A percentile compares a stretch with the other conserved stretches of the same genome.
Conservation (phyloP, 2,113 vertebrate species). For the Cacatua alba region DNA sequence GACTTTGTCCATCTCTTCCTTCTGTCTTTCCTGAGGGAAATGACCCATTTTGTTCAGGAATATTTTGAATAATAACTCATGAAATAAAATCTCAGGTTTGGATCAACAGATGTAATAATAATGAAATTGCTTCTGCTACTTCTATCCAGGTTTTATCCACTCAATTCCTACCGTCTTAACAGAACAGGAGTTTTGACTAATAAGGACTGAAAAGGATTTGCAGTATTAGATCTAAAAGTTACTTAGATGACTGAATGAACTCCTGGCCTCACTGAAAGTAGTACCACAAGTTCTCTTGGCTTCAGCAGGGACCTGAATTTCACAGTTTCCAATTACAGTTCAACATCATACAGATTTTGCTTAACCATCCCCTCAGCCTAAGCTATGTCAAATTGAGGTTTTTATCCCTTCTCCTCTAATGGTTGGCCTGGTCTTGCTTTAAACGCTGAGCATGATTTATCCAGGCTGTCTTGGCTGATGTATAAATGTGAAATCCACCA, state of each 20-base stretch:
- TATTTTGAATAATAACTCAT: not conserved
- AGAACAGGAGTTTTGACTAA: not conserved
- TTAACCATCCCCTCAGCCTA: not conserved
- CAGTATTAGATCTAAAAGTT: not conserved
- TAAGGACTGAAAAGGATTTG: not conserved
- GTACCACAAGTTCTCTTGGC: not conserved
- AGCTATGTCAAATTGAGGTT: not conserved
- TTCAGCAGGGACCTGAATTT: not conserved
- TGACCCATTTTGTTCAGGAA: not conserved
- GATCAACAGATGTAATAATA: not conserved
- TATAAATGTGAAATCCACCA: not conserved
- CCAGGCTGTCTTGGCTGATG: not conserved
- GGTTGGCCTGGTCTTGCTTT: conserved; percentile 3
- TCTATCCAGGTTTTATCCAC: not conserved
- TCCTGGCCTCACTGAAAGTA: not conserved
- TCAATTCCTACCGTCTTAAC: not conserved
- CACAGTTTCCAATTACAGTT: not conserved
- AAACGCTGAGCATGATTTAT: not conserved
- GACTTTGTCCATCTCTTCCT: not conserved
- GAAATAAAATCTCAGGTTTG: not conserved
- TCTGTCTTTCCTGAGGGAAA: not conserved
- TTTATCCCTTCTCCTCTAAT: not conserved
- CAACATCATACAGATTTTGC: not conserved
- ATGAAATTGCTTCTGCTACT: not conserved
- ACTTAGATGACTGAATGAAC: not conserved